Percentiles rank a stretch among this genome's conserved stretches.
phyloP scores from a whole-genome alignment of 2,888 invertebrate species.

The Charanyca ferruginea region DNA sequence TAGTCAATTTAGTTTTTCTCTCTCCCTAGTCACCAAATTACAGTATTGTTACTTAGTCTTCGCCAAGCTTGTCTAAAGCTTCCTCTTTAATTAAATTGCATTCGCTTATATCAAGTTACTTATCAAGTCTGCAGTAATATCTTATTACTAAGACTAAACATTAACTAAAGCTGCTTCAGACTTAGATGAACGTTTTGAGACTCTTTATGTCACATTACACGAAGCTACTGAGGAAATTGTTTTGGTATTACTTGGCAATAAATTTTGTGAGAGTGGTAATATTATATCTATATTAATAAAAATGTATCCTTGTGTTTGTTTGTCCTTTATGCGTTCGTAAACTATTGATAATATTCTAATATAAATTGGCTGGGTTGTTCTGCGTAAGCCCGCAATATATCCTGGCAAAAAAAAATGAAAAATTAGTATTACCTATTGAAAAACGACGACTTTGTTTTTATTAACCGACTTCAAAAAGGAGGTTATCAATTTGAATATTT shows the following conservation, averaged over 20 bases:
- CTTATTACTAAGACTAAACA: constrained; percentile 60
- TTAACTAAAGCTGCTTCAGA: constrained; percentile 52
- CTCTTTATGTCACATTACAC: constrained; percentile 32
- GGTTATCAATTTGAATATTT: too few species aligned
- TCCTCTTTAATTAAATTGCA: constrained; percentile 60
- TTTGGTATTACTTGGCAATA: constrained; percentile 16
- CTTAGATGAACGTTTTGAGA: constrained; percentile 37
- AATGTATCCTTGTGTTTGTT: too few species aligned
- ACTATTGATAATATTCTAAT: too few species aligned
- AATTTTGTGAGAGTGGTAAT: constrained; percentile 6
- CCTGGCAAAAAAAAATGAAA: too few species aligned
- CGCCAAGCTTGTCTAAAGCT: constrained; percentile 48
- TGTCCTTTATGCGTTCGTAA: too few species aligned
- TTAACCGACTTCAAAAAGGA: too few species aligned
- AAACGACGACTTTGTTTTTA: too few species aligned
- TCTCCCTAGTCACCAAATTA: constrained; percentile 23
- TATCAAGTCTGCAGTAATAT: constrained; percentile 58
- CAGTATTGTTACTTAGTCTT: constrained; percentile 44
- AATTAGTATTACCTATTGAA: too few species aligned
- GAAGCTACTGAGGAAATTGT: constrained; percentile 27
- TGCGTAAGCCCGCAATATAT: too few species aligned
- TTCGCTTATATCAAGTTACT: constrained; percentile 57
- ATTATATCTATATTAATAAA: not conserved
- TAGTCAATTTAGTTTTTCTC: constrained; percentile 20
- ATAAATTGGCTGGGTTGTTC: too few species aligned